Evolutionary conservation across 2,888 invertebrate genomes (phyloP), one percentile per base, ranked within the genome.

Genomic region (Lithophane semibrunnea): DNA sequence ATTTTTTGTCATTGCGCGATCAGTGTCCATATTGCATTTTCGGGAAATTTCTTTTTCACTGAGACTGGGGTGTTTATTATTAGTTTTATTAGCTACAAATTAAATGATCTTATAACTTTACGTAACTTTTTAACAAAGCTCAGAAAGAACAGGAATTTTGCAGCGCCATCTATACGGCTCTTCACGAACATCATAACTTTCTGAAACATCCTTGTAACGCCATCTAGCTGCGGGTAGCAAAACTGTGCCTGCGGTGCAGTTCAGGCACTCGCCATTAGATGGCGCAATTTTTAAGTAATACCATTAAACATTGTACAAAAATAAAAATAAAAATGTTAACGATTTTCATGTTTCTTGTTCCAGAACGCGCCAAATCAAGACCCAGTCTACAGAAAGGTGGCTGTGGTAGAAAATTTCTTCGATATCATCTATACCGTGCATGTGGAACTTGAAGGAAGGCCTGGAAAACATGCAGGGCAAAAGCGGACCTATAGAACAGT

Each of bases 361-460:
- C 97, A 98, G 98, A 98, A 98, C 90, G 97, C 98, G 12, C 94
- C 97, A 65, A 97, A 95, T 89, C 98, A 98, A 83, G 98, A 98
- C 78, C 97, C 98, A 73, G 97, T 98, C 24, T 99, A 98, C 95
- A 98, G 99, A 91, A 98, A 99, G 93, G 99, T 99, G 67, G 99
- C 99, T 0, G 98, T 99, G 58, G 99, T 99, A n/a, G 99, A 99
- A 96, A 99, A 99, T 92, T 99, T 99, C 97, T 99, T 99, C 94
- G 98, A 99, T 93, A 99, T 99, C 85, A 99, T 99, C 92, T 99
- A 99, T 96, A 98, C 98, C 71, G 99, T 99, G 24, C 99, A 99
- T 94, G 99, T 99, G 74, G 99, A 99, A 92, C 97, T 99, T 90
- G 99, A 99, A 93, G 99, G 99, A 72, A 97, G 99, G 87, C 98